These are phyloP conservation scores for Charaxes varanes DNA, from an alignment of 1,140 invertebrate species.

Conservation along the genomic window DNA sequence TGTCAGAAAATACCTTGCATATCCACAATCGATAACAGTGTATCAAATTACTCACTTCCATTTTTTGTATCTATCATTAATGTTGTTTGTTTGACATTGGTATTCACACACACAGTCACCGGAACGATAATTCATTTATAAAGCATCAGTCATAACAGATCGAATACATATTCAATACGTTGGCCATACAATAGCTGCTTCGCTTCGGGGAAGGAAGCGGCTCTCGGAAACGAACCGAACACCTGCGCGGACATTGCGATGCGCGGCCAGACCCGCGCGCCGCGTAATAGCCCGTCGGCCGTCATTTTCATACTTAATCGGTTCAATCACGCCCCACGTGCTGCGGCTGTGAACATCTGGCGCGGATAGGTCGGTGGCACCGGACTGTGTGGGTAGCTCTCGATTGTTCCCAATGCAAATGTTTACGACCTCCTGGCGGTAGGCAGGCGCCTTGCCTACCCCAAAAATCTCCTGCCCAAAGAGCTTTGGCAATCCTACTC, in stretches of 20 bases:
- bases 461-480: too few relatives aligned
- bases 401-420: too few relatives aligned
- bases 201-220: slow-evolving; percentile 49
- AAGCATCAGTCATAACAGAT: slow-evolving; percentile 5
- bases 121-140: slow-evolving; percentile 9
- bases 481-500: too few relatives aligned
- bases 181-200: slow-evolving; percentile 7
- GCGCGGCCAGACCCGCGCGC: slow-evolving; percentile 15
- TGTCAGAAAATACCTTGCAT: too few relatives aligned
- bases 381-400: too few relatives aligned
- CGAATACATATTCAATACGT: slow-evolving; percentile 10
- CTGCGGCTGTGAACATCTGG: background rate
- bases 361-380: too few relatives aligned
- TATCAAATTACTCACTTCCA: background rate
- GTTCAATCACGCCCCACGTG: background rate
- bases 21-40: too few relatives aligned
- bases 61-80: background rate
- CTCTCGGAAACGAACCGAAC: slow-evolving; percentile 32
- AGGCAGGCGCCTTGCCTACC: too few relatives aligned
- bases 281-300: slow-evolving; percentile 17
- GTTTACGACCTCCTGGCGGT: too few relatives aligned
- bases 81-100: background rate
- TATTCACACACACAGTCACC: slow-evolving; percentile 8
- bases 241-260: slow-evolving; percentile 29
- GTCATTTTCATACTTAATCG: slow-evolving; percentile 19